Base-by-base conservation (phyloP, 1,140 invertebrate genomes). In the Xylocopa sonorina region DNA sequence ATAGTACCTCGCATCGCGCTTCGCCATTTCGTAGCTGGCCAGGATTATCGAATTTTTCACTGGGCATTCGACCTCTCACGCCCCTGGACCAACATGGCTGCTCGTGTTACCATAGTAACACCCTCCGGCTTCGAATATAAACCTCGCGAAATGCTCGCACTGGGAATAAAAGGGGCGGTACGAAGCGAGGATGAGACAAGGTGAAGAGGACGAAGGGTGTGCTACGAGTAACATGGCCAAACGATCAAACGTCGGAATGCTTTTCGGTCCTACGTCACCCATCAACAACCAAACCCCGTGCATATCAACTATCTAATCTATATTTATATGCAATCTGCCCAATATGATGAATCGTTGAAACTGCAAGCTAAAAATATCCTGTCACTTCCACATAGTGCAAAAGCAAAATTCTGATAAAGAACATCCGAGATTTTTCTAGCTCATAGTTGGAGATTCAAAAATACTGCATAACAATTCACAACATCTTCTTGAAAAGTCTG, bases 31-130 rank as follows among this genome's bases (percentile, higher is more conserved):
- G 60, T 5, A 60, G 43, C 57, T 71, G 57, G 55, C 43, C 75
- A 67, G 63, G 80, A 80, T 87, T 85, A 86, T 88, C 82, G 84
- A 73, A 86, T 88, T 86, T 86, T 76, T 62, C 68, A 43, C 43
- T 64, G 53, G 46, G 50, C n/a, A 32, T 66, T 57, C 41, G 53
- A 64, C 69, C 60, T 69, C 78, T 66, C 82, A 88, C 81, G 86
- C 81, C 81, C 76, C 86, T 82, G 75, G 57, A 43, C 60, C 69
- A 80, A 67, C 60, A 85, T 87, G 87, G 85, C 77, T 63, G 62
- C 74, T 43, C 16, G 7, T 43, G 87, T 88, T 81, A 62, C 87
- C 85, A 88, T 88, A 76, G 87, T 41, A 88, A 88, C 87, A 55
- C 82, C 74, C 82, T 77, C 43, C 48, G 27, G 51, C 43, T 57